These are phyloP conservation scores for Diaperis boleti DNA, from an alignment of 2,888 invertebrate species.

Conservation along the genomic window DNA sequence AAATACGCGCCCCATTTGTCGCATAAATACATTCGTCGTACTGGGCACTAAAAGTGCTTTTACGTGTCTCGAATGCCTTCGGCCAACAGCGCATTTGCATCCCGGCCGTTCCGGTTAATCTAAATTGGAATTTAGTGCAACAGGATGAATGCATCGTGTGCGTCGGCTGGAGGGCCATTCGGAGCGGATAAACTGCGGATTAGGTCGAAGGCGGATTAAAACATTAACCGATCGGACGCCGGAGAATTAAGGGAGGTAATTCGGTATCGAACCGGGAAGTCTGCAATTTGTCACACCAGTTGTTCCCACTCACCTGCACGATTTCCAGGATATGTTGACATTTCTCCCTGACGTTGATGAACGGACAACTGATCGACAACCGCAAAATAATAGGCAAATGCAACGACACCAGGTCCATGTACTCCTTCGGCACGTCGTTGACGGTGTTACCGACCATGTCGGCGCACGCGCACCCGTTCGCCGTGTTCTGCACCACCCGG, in stretches of 20 bases:
- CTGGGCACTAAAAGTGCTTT: no score
- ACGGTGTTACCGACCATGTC: slow-evolving; percentile 65
- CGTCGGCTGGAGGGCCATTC: no score
- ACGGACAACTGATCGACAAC: slow-evolving; percentile 72
- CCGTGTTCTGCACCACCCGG: slow-evolving; percentile 54
- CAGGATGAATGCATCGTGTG: background rate
- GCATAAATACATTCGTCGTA: no score
- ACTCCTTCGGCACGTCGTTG: slow-evolving; percentile 66
- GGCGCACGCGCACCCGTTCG: slow-evolving; percentile 64
- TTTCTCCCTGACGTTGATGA: slow-evolving; percentile 71
- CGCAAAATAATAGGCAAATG: slow-evolving; percentile 72
- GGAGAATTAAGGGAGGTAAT: no score
- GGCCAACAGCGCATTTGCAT: no score
- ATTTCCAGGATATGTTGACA: slow-evolving; percentile 71
- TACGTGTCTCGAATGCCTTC: no score
- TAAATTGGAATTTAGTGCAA: background rate
- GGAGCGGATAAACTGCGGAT: background rate
- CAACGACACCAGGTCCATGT: slow-evolving; percentile 68
- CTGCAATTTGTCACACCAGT: no score
- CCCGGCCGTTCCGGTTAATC: background rate
- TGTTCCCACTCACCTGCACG: slow-evolving; percentile 68
- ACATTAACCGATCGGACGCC: no score
- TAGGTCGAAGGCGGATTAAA: no score
- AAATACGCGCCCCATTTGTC: no score
- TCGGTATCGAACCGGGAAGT: no score